Evolutionary conservation across 2,113 vertebrate genomes (phyloP), one percentile per base, ranked within the genome.

Genomic region (Gavia stellata): DNA sequence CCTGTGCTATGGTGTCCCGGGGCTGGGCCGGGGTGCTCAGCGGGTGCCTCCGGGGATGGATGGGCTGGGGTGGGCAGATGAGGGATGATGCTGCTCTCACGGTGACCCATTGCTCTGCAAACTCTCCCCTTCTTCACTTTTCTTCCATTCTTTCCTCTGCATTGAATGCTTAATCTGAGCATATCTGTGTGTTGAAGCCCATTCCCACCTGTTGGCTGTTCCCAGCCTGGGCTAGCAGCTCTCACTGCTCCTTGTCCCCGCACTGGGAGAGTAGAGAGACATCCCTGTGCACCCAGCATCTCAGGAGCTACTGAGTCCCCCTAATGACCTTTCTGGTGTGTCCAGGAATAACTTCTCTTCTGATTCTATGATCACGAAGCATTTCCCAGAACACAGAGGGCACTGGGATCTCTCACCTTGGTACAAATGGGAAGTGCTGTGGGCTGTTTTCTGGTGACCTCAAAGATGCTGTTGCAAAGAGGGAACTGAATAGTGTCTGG

Each of bases 361-460:
- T 36, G 40, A 66, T 77, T 66, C 38, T 88, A 79, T 92, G 90
- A 88, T 90, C 87, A 81, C 14, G 1, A 89, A 81, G 81, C 84
- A 36, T 94, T 95, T 95, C 70, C 73, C 1, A 0, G 56, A 87
- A 77, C 66, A 72, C 61, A 75, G 52, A 86, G 78, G 70, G 40
- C 89, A 87, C 12, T 0, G 0, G 40, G 83, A 49, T 92, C 93
- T 92, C 44, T 12, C 70, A 79, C 68, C 91, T 89, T 71, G 56
- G 78, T 85, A 89, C 62, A 72, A 50, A 79, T n/a, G 77, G 59
- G n/a, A 91, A 91, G 70, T 40, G 70, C 77, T 91, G 45, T 7
- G 2, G 67, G 68, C 68, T 74, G 81, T 68, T 94, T 86, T 82
- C 78, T 91, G 58, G 47, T 78, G 88, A 88, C 92, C 82, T 94